Conservation (phyloP, 35 echinoderm and acorn worm genomes). For the Patiria miniata region DNA sequence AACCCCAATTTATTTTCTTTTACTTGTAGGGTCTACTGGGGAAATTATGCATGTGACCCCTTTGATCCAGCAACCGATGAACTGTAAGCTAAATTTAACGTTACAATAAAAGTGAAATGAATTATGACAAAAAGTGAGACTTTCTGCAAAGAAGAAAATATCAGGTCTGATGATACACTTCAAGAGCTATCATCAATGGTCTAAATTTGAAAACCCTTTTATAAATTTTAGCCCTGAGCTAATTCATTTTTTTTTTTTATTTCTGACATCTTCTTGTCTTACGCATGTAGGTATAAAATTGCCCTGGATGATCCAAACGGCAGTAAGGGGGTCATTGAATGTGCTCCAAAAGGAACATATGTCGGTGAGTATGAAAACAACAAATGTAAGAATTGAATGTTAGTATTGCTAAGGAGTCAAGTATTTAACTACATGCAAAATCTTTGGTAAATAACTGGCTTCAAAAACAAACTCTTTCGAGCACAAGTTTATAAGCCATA, state of each 20-base stretch:
- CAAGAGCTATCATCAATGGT: no score
- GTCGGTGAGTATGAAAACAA: conserved; percentile 18
- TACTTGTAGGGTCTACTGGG: conserved; percentile 38
- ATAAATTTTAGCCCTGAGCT: background rate
- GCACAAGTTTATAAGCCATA: no score
- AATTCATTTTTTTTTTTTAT: no score
- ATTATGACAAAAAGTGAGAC: no score
- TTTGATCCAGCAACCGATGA: conserved; percentile 17
- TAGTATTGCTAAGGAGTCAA: no score
- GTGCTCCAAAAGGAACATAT: conserved; percentile 27
- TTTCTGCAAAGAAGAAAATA: background rate
- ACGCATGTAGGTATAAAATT: conserved; percentile 29
- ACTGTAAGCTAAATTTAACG: conserved; percentile 17
- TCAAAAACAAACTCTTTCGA: no score
- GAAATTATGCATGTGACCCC: conserved; percentile 44
- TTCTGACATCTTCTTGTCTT: no score
- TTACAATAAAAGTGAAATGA: no score
- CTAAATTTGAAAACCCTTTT: background rate
- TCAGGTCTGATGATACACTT: background rate
- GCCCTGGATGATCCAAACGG: conserved; percentile 10
- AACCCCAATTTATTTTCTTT: no score
- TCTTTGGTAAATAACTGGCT: no score
- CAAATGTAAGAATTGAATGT: no score
- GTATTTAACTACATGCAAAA: no score
- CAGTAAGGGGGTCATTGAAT: conserved; percentile 16